Base-by-base conservation (phyloP, 2,113 vertebrate genomes). In the Serilophus lunatus region DNA sequence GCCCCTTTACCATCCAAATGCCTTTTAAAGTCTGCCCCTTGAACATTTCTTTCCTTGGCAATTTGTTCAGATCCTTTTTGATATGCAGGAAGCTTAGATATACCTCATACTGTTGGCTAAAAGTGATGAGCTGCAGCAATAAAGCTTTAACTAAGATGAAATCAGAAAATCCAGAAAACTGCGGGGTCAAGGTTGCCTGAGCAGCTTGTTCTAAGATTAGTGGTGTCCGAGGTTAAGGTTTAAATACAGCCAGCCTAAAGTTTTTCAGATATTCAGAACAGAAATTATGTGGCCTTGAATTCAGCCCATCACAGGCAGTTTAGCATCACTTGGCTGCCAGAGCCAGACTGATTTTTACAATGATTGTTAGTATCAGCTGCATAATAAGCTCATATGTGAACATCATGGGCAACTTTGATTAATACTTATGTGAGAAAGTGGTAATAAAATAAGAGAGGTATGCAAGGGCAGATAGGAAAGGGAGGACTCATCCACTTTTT, bases 21-120 rank as follows among this genome's bases (percentile, higher is more conserved):
- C 53, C 88, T 96, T 94, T 93, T 87, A 95, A 95, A 88, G 56
- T 81, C 89, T 95, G 77, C 77, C 74, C 86, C 93, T 89, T 95
- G 81, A 95, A 95, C 25, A 9, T 10, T 76, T 38, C 84, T 84
- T 89, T 95, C 81, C 78, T 88, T 89, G 44, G 83, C 86, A 91
- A 94, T 95, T 94, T 86, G 45, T 86, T 76, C 47, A 54, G 65
- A 86, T 70, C 76, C 72, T 81, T 92, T 92, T 88, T 93, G 94
- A 92, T 93, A 94, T 36, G 72, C 65, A 54, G 76, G 69, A 60
- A 90, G 71, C 88, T 90, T 66, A 88, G 80, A 66, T 29, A 81
- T 6, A 65, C 85, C 50, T 70, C 35, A 28, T 60, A 47, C 71
- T 47, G 91, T 81, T 45, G 64, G 40, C 50, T 60, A 10, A 82